Conservation (phyloP, 2,888 invertebrate species). For the Athrips mouffetella region DNA sequence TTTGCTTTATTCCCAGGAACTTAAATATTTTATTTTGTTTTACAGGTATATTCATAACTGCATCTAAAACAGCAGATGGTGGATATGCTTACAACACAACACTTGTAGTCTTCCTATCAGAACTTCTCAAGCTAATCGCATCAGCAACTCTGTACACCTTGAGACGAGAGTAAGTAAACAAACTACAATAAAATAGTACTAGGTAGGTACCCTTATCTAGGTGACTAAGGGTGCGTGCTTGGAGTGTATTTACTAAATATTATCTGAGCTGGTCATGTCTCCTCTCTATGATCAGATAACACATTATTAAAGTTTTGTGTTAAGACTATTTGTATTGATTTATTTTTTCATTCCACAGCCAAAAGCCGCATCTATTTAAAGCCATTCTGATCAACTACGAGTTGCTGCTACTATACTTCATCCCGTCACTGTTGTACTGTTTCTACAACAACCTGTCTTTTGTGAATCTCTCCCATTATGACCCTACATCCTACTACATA, state of each 20-base stretch:
- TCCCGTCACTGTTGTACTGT: slow-evolving; percentile 94
- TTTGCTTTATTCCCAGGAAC: not conserved
- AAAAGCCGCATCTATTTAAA: slow-evolving; percentile 74
- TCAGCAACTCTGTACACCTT: slow-evolving; percentile 84
- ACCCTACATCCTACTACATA: slow-evolving; percentile 96
- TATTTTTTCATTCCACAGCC: slow-evolving; percentile 76
- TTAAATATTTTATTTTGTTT: slow-evolving; percentile 30
- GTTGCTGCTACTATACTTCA: slow-evolving; percentile 88
- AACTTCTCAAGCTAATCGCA: slow-evolving; percentile 88
- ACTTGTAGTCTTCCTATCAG: slow-evolving; percentile 92
- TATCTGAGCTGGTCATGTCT: no score
- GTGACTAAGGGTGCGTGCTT: no score
- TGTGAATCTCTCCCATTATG: slow-evolving; percentile 92
- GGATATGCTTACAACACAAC: slow-evolving; percentile 92
- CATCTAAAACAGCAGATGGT: slow-evolving; percentile 89
- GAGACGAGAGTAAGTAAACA: slow-evolving; percentile 62
- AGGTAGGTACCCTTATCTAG: no score
- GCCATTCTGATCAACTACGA: slow-evolving; percentile 80
- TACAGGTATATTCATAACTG: slow-evolving; percentile 93
- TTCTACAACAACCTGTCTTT: slow-evolving; percentile 97
- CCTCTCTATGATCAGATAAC: no score
- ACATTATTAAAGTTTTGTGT: not conserved
- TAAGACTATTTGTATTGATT: slow-evolving; percentile 11
- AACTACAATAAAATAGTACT: no score
- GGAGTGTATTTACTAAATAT: no score